Conservation (phyloP, 2,113 vertebrate genomes). For the Colaptes auratus region DNA sequence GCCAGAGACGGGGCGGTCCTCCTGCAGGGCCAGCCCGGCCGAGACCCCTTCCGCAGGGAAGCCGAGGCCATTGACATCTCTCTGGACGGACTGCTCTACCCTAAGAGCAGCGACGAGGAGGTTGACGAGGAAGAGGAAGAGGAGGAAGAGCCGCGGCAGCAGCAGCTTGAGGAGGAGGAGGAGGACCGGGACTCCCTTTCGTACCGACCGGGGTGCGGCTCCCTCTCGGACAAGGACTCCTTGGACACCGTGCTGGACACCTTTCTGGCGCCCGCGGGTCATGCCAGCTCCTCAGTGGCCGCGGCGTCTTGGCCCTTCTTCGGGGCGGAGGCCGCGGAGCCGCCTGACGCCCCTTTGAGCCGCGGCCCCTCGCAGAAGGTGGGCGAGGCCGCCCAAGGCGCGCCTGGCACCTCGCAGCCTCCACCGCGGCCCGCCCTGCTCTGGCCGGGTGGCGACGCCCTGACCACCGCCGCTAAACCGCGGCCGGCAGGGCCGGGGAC, state of each 20-base stretch:
- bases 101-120: slow-evolving; percentile 57
- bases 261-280: slow-evolving; percentile 53
- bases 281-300: slow-evolving; percentile 7
- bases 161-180: neutral
- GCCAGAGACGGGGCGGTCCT: slow-evolving; percentile 38
- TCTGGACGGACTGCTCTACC: slow-evolving; percentile 66
- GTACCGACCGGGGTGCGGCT: neutral
- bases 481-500: neutral
- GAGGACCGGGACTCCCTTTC: neutral
- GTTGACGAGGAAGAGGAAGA: neutral
- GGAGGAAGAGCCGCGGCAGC: neutral
- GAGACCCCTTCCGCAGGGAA: slow-evolving; percentile 5
- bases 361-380: slow-evolving; percentile 21
- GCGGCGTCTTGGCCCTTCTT: slow-evolving; percentile 70
- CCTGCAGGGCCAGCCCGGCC: slow-evolving; percentile 4
- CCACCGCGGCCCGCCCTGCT: neutral
- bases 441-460: neutral
- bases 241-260: slow-evolving; percentile 78
- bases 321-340: slow-evolving; percentile 30
- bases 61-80: slow-evolving; percentile 24
- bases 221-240: slow-evolving; percentile 60
- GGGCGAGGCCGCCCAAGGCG: neutral
- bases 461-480: neutral
- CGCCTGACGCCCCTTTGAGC: slow-evolving; percentile 48
- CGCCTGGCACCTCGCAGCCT: neutral